Percentiles rank a stretch among this genome's conserved stretches.
Conservation (phyloP, 2,888 invertebrate genomes). For the Ligdia adustata region DNA sequence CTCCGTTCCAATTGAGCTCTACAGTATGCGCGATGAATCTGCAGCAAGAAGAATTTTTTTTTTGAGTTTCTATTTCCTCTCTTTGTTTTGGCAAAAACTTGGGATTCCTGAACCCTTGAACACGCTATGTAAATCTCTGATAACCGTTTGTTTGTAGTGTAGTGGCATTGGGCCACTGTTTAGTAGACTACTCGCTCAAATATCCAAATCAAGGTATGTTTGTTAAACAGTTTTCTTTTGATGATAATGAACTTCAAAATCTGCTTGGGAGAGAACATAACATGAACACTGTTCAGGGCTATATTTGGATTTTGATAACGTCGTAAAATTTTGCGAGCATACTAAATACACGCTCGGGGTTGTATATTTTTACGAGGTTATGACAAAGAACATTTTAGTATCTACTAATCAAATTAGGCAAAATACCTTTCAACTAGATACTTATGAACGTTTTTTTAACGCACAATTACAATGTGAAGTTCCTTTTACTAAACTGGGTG, state of each 20-base stretch:
- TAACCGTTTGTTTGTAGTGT: neutral
- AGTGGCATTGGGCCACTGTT: too few species aligned
- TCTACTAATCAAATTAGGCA: conserved; percentile 2
- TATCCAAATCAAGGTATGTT: conserved; percentile 1
- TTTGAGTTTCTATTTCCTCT: conserved; percentile 15
- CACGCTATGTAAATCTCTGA: conserved; percentile 3
- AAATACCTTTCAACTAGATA: too few species aligned
- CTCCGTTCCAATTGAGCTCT: conserved; percentile 73
- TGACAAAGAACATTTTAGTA: conserved; percentile 20
- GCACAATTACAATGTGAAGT: too few species aligned
- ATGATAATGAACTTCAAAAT: conserved; percentile 8
- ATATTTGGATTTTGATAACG: conserved; percentile 36
- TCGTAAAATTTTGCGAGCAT: conserved; percentile 37
- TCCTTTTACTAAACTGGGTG: too few species aligned
- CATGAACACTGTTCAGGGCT: conserved; percentile 13
- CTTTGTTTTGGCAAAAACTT: too few species aligned
- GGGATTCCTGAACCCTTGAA: too few species aligned
- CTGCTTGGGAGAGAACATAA: conserved; percentile 16
- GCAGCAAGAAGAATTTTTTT: conserved; percentile 56
- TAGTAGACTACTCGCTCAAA: too few species aligned
- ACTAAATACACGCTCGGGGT: conserved; percentile 27
- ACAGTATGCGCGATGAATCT: conserved; percentile 73
- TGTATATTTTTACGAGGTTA: conserved; percentile 36
- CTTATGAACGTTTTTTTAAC: too few species aligned
- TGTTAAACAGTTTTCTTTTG: conserved; percentile 1